These are phyloP conservation scores for Oplegnathus fasciatus DNA, from an alignment of 2,113 vertebrate species.

Conservation along the genomic window DNA sequence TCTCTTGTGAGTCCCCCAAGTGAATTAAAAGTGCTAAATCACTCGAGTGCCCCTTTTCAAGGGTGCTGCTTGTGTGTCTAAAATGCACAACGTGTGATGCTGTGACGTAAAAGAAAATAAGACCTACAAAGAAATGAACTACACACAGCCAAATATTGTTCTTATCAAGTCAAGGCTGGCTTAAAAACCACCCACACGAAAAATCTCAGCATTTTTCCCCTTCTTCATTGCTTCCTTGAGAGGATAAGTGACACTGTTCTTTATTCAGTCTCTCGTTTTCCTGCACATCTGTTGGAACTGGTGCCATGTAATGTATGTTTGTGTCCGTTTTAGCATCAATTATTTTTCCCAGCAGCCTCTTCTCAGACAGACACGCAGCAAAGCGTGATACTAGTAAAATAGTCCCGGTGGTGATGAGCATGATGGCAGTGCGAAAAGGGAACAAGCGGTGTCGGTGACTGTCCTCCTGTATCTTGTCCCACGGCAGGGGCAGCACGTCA, in stretches of 20 bases:
- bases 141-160: neutral
- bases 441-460: conserved; percentile 35
- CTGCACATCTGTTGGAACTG: neutral
- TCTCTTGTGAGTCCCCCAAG: no score
- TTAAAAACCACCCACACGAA: no score
- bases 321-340: neutral
- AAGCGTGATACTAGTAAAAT: conserved; percentile 27
- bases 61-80: neutral
- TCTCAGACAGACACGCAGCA: conserved; percentile 17
- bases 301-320: no score
- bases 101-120: neutral
- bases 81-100: neutral
- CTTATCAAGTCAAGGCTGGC: no score
- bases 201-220: neutral
- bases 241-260: neutral
- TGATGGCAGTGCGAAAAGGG: conserved; percentile 46
- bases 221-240: neutral
- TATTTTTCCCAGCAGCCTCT: neutral
- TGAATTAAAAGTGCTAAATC: no score
- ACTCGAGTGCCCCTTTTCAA: neutral
- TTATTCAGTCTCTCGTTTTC: neutral
- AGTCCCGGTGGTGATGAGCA: no score
- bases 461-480: conserved; percentile 40
- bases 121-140: neutral
- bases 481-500: conserved; percentile 48